phyloP scores from a whole-genome alignment of 2,113 vertebrate species.

The Rhynchomys soricoides region DNA sequence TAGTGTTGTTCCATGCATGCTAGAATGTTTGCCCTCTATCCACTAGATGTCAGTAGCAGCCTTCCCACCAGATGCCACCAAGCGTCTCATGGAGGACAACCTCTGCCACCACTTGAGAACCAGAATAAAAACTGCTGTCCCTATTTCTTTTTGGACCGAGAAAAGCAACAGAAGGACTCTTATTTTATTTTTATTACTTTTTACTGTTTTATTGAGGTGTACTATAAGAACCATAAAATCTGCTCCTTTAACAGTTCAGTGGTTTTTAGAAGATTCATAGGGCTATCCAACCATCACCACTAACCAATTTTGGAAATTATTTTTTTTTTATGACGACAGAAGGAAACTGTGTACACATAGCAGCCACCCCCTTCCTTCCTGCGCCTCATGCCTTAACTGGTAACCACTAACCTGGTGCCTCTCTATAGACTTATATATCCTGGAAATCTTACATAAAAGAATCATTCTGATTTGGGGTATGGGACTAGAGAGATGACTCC shows the following conservation, averaged over 20 bases:
- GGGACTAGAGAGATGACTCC: not conserved
- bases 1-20: too few relatives aligned
- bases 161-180: not conserved
- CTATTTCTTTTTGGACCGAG: not conserved
- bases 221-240: constrained; percentile 9
- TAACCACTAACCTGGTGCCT: not conserved
- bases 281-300: not conserved
- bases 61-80: not conserved
- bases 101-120: not conserved
- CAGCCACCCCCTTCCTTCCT: not conserved
- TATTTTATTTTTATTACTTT: constrained; percentile 34
- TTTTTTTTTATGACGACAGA: constrained; percentile 33
- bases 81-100: not conserved
- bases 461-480: not conserved
- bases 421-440: not conserved
- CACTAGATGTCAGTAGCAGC: not conserved
- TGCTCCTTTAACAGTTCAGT: not conserved
- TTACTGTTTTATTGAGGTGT: constrained; percentile 22
- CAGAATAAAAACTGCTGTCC: not conserved
- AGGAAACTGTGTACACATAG: not conserved
- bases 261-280: not conserved
- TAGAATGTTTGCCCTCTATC: not conserved
- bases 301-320: not conserved
- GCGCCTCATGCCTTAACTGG: too few relatives aligned
- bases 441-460: not conserved